phyloP scores from a whole-genome alignment of 92 coral and sea anemone genomes.

The Siderastrea siderea region DNA sequence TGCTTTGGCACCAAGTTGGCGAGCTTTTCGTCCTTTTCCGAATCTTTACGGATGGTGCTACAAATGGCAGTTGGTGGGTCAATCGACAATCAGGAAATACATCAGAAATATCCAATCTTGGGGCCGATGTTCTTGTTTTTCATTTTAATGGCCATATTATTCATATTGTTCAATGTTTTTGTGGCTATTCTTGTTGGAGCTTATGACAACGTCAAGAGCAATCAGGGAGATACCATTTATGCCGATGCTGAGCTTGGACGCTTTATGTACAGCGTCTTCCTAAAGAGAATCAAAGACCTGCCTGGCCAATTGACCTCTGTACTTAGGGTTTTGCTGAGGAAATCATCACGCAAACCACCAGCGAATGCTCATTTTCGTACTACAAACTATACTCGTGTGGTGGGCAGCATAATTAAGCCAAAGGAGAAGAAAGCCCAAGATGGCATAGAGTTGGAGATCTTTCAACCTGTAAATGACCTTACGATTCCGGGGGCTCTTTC shows the following conservation, averaged over 20 bases:
- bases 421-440: too few species aligned
- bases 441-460: too few species aligned
- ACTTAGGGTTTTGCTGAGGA: background rate
- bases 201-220: conserved; percentile 1
- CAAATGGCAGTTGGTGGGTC: too few species aligned
- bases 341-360: background rate
- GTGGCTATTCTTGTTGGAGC: conserved; percentile 19
- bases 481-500: too few species aligned
- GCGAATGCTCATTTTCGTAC: background rate
- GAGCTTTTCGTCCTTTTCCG: conserved; percentile 74
- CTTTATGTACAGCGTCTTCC: background rate
- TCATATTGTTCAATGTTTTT: conserved; percentile 3
- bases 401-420: too few species aligned
- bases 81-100: too few species aligned
- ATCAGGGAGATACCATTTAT: background rate
- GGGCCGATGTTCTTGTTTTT: too few species aligned
- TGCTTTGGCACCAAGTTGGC: conserved; percentile 65
- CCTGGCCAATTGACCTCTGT: background rate
- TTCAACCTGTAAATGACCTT: too few species aligned
- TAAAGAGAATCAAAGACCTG: background rate
- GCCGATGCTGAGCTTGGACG: background rate
- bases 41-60: conserved; percentile 58
- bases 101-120: too few species aligned
- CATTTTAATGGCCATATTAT: background rate
- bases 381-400: too few species aligned